phyloP scores from a whole-genome alignment of 2,888 invertebrate genomes.

The Xestia c-nigrum region DNA sequence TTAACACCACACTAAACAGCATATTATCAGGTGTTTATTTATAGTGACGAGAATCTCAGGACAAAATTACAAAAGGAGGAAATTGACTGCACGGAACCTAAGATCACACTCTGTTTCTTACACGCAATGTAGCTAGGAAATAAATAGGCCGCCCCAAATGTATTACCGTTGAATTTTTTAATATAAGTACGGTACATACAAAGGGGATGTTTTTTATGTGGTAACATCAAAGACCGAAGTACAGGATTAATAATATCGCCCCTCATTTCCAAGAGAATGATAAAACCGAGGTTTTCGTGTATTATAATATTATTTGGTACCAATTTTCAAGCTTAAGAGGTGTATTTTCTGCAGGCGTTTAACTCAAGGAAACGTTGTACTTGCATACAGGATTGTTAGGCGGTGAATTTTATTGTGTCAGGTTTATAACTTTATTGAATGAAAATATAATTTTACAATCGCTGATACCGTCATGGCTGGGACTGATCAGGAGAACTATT shows the following conservation, averaged over 20 bases:
- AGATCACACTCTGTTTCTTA: not conserved
- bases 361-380: not conserved
- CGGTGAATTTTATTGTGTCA: not conserved
- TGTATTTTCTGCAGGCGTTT: not conserved
- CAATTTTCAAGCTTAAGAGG: conserved; percentile 10
- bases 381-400: not conserved
- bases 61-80: not conserved
- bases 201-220: conserved; percentile 60
- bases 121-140: conserved; percentile 37
- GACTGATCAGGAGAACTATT: too few species aligned
- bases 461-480: too few species aligned
- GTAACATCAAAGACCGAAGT: conserved; percentile 62
- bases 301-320: conserved; percentile 30
- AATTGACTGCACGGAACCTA: conserved; percentile 39
- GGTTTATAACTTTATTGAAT: not conserved
- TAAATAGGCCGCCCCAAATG: conserved; percentile 59
- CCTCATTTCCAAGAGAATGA: conserved; percentile 49
- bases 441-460: not conserved
- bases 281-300: conserved; percentile 53
- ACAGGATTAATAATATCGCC: conserved; percentile 59
- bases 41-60: not conserved
- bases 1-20: too few species aligned
- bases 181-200: conserved; percentile 63
- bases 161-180: conserved; percentile 68
- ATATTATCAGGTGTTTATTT: too few species aligned